A percentile compares a stretch with the other conserved stretches of the same genome.
Evolutionary conservation across 2,113 vertebrate genomes (phyloP).

Genomic region (Rissa tridactyla): DNA sequence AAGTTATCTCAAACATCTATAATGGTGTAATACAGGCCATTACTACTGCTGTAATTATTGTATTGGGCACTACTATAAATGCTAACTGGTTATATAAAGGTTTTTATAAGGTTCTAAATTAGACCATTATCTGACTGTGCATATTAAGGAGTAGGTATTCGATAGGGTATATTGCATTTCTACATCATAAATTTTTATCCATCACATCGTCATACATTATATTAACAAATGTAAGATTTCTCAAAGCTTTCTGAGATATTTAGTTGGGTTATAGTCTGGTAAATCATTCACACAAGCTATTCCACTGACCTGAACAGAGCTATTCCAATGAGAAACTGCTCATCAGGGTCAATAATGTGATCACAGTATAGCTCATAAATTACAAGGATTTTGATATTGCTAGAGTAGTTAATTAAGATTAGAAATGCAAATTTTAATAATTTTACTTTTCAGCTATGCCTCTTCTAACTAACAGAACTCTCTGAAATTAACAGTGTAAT

Average conservation of each 20-base stretch:
- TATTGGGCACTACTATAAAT: not conserved
- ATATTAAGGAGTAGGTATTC: not conserved
- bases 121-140: not conserved
- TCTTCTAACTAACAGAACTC: not conserved
- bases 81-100: not conserved
- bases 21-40: not conserved
- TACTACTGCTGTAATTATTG: not conserved
- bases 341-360: not conserved
- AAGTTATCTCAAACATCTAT: not conserved
- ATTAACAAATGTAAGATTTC: not conserved
- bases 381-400: not conserved
- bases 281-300: not conserved
- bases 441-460: not conserved
- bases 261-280: not conserved
- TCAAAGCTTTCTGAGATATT: not conserved
- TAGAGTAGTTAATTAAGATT: not conserved
- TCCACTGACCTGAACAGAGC: not conserved
- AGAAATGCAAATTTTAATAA: not conserved
- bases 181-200: not conserved
- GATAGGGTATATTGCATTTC: not conserved
- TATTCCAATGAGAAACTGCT: not conserved
- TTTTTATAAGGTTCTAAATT: slow-evolving; percentile 1
- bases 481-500: not conserved
- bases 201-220: not conserved
- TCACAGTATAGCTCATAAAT: not conserved